phyloP scores from a whole-genome alignment of 2,113 vertebrate genomes.

The Myiopsitta monachus region DNA sequence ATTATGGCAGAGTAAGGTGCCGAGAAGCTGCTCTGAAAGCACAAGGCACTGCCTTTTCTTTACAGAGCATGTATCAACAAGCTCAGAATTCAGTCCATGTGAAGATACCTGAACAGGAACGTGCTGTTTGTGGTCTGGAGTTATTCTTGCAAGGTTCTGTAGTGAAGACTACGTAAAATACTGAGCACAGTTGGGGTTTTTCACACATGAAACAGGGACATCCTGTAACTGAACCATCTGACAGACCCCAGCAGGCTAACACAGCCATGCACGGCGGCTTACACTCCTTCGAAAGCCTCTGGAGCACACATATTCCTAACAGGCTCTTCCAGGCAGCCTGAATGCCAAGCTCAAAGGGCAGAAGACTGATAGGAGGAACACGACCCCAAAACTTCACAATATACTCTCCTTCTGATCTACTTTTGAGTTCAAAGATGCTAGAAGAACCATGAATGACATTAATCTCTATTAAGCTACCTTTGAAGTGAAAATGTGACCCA shows the following conservation, averaged over 20 bases:
- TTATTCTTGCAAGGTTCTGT: not conserved
- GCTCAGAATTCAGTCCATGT: not conserved
- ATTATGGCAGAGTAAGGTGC: not conserved
- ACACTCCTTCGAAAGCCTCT: rapidly evolving
- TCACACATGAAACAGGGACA: not conserved
- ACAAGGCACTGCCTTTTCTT: not conserved
- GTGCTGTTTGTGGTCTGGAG: not conserved
- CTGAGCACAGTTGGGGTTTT: not conserved
- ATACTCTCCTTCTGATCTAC: not conserved
- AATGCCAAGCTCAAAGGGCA: not conserved
- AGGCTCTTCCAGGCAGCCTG: not conserved
- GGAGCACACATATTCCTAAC: not conserved
- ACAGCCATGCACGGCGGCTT: rapidly evolving
- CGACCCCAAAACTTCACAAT: not conserved
- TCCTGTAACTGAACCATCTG: not conserved
- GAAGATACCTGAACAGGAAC: not conserved
- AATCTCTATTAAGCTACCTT: slow-evolving; percentile 2
- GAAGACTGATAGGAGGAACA: not conserved
- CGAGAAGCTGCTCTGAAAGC: not conserved
- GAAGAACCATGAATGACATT: not conserved
- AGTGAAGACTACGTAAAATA: not conserved
- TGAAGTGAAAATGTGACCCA: not conserved
- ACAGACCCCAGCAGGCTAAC: not conserved
- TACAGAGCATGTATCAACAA: not conserved
- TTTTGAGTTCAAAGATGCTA: not conserved